These are phyloP conservation scores for Oreocharis arfaki DNA, from an alignment of 2,113 vertebrate genomes.

Conservation along the genomic window DNA sequence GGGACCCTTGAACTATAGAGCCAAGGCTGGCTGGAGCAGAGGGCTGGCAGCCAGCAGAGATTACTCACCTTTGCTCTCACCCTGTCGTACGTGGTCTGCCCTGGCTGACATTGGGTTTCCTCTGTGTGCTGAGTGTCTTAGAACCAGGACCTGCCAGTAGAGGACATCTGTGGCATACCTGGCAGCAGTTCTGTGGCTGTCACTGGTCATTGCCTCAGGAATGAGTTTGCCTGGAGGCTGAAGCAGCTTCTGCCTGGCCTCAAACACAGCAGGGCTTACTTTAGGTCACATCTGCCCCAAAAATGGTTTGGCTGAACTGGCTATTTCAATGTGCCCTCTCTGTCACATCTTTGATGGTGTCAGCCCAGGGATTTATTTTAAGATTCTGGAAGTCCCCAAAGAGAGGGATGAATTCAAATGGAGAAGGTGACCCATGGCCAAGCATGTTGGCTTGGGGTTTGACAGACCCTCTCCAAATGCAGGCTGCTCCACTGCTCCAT, in stretches of 20 bases:
- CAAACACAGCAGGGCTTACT: not conserved
- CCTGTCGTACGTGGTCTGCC: fast-evolving
- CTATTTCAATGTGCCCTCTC: not conserved
- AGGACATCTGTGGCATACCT: not conserved
- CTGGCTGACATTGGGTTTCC: fast-evolving
- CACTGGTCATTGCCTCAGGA: not conserved
- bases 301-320: fast-evolving
- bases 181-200: not conserved
- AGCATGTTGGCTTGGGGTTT: not conserved
- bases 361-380: not conserved
- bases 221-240: not conserved
- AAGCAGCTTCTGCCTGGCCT: not conserved
- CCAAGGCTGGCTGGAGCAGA: not conserved
- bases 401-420: not conserved
- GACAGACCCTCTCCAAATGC: not conserved
- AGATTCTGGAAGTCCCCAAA: not conserved
- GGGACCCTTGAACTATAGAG: not conserved
- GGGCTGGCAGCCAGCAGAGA: not conserved
- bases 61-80: not conserved
- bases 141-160: not conserved
- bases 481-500: not conserved
- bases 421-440: not conserved
- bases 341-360: not conserved
- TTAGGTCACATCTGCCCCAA: not conserved
- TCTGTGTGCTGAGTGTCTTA: not conserved